Evolutionary conservation across 2,888 invertebrate species (phyloP), one percentile per base, ranked within the genome.

Genomic region (Oscheius myriophilus): DNA sequence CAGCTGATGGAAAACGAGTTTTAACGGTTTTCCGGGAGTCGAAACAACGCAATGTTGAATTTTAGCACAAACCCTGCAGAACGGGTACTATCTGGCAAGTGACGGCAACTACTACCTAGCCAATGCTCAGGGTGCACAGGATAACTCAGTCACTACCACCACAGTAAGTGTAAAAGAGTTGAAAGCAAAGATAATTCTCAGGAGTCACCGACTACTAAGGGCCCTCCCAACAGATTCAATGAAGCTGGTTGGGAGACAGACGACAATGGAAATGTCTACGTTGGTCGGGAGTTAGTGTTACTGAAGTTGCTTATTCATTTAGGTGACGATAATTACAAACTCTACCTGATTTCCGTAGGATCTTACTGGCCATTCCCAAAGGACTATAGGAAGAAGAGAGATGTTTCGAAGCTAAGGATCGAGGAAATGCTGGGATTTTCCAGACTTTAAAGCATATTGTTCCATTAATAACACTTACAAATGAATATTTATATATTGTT

Each of bases 301-400:
- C 9, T 9, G 4, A 33, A 33, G 9, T 6, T 33, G 9, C 33
- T 33, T 33, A 3, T 6, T 3, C 33, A 6, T 33, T 33, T 9
- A 33, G 33, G 33, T 26, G 39, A 66, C 26, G 66, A 66, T 23
- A 33, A 66, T 41, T 46, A 57, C 1, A 66, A 66, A 39, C 45
- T 66, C 26, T 66, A 66, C 46, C 42, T 66, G 21, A 66, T 66
- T 23, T 57, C 66, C 21, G 66, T 66, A 7, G 66, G 66, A 21
- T 57, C 57, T 12, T 66, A 42, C 33, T 66, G 66, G 66, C 66
- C 66, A 45, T 66, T 66, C 58, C 66, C 66, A 1, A 66, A 66
- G 25, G 66, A 66, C 51, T 66, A 66, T 25, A 26, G 66, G n/a
- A 66, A 57, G 43, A 66, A 66, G 41, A 66, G 66, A 49, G 51